Conservation (phyloP, 2,888 invertebrate species). For the Sisyra nigra region DNA sequence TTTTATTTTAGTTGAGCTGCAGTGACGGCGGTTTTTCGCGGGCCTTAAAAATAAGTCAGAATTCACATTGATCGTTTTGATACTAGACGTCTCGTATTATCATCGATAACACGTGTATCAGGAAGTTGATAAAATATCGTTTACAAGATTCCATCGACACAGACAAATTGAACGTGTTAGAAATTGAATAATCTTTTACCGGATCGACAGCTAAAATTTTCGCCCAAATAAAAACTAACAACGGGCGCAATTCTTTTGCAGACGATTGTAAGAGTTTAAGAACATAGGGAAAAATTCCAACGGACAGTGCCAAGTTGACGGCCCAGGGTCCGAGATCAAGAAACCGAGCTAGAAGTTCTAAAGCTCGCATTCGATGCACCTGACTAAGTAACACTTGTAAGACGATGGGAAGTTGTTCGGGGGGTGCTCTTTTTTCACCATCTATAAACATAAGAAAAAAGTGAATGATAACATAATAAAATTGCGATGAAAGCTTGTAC, state of each 20-base stretch:
- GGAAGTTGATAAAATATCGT: no score
- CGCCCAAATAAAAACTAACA: conserved; percentile 97
- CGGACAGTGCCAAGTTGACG: conserved; percentile 86
- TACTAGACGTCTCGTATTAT: no score
- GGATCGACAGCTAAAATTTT: conserved; percentile 92
- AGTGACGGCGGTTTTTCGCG: no score
- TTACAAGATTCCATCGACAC: no score
- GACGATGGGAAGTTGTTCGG: conserved; percentile 94
- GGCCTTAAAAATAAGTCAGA: no score
- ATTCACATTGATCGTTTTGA: no score
- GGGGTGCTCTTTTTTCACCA: conserved; percentile 63
- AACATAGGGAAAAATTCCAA: conserved; percentile 98
- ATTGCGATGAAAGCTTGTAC: not conserved
- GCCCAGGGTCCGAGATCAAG: conserved; percentile 93
- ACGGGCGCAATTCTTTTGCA: conserved; percentile 77
- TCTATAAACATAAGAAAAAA: conserved; percentile 19
- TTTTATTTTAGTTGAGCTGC: no score
- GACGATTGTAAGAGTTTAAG: conserved; percentile 91
- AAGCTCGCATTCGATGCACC: conserved; percentile 83
- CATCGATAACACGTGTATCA: no score
- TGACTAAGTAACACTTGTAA: conserved; percentile 69
- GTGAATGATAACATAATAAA: not conserved
- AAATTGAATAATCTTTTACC: conserved; percentile 37
- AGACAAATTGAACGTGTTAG: not conserved
- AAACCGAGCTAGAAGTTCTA: conserved; percentile 86